Conservation (phyloP, 1,140 invertebrate genomes). For the Drosophila mauritiana region DNA sequence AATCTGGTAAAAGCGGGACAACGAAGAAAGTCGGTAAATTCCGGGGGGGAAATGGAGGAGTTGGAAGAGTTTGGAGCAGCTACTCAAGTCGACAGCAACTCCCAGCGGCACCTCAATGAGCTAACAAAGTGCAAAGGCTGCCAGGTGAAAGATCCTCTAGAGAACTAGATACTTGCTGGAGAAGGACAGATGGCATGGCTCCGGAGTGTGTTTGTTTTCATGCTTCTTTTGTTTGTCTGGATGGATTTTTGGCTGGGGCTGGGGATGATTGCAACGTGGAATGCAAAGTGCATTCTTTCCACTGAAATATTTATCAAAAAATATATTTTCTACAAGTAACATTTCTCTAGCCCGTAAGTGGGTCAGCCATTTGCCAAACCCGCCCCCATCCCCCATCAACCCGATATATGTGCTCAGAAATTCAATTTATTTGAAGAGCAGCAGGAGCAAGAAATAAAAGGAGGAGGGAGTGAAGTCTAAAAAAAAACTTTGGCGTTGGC, state of each 20-base stretch:
- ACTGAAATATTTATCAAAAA: slow-evolving; percentile 40
- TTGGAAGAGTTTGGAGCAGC: slow-evolving; percentile 24
- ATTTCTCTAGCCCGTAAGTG: slow-evolving; percentile 30
- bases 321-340: slow-evolving; percentile 38
- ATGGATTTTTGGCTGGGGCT: not conserved
- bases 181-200: slow-evolving; percentile 12
- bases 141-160: slow-evolving; percentile 50
- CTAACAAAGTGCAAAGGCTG: slow-evolving; percentile 53
- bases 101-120: slow-evolving; percentile 40
- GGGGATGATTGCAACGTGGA: slow-evolving; percentile 37
- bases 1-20: not conserved
- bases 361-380: slow-evolving; percentile 35
- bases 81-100: slow-evolving; percentile 40
- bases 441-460: not conserved
- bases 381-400: not conserved
- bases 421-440: slow-evolving; percentile 35
- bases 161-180: slow-evolving; percentile 12
- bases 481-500: slow-evolving; percentile 30
- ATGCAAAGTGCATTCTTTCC: slow-evolving; percentile 47
- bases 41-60: not conserved
- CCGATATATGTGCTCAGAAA: slow-evolving; percentile 21
- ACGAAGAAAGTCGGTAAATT: not conserved
- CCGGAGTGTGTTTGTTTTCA: slow-evolving; percentile 23
- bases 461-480: not conserved
- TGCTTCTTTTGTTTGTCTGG: slow-evolving; percentile 16